Percentiles rank a stretch among this genome's conserved stretches.
Conservation (phyloP, 2,113 vertebrate genomes). For the Vulpes vulpes region DNA sequence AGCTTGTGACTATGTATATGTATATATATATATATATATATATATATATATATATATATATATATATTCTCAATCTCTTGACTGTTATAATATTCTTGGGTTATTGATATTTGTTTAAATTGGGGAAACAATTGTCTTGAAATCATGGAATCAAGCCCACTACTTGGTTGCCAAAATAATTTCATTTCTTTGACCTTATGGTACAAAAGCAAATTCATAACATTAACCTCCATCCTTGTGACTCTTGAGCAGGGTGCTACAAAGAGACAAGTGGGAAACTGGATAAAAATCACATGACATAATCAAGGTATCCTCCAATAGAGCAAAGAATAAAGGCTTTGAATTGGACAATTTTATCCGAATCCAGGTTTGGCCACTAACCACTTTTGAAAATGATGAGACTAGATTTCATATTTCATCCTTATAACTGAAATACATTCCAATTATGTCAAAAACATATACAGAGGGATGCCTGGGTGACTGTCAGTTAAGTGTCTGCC, state of each 20-base stretch:
- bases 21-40: not conserved
- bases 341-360: not conserved
- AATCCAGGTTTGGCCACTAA: not conserved
- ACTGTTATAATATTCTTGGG: not conserved
- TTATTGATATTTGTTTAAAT: not conserved
- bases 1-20: not conserved
- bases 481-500: not conserved
- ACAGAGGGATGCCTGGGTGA: not conserved
- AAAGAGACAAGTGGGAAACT: not conserved
- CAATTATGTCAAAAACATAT: not conserved
- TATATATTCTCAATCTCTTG: not conserved
- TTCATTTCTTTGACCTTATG: not conserved
- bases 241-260: not conserved
- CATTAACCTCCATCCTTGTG: not conserved
- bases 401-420: not conserved
- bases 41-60: not conserved
- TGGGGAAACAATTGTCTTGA: not conserved
- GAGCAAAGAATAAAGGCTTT: not conserved
- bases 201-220: not conserved
- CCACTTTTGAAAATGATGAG: not conserved
- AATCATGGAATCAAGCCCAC: not conserved
- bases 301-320: not conserved
- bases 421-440: not conserved
- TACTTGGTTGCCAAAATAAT: not conserved
- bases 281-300: not conserved